phyloP scores from a whole-genome alignment of 2,888 invertebrate species.

The Eubasilissa splendida region DNA sequence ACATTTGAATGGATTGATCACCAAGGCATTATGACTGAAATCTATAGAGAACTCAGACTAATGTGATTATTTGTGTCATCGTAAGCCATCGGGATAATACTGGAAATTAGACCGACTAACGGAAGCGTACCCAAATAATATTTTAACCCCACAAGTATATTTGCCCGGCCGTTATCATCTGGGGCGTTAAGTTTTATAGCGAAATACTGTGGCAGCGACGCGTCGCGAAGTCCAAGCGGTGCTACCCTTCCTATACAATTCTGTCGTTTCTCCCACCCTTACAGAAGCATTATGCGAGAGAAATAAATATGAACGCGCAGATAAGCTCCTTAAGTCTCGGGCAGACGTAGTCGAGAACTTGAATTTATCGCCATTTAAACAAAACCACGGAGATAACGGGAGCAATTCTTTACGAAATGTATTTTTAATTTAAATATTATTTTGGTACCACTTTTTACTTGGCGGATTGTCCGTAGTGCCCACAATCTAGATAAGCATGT shows the following conservation, averaged over 20 bases:
- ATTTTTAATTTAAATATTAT: too few relatives aligned
- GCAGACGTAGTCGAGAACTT: neutral
- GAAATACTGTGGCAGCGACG: constrained; percentile 3
- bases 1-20: too few relatives aligned
- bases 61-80: too few relatives aligned
- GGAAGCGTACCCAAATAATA: neutral
- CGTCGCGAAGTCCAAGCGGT: neutral
- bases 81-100: too few relatives aligned
- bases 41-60: too few relatives aligned
- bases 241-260: neutral
- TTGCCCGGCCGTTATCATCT: neutral
- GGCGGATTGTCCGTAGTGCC: too few relatives aligned
- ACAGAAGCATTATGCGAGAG: constrained; percentile 2
- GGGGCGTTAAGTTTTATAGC: constrained; percentile 13
- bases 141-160: neutral
- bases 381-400: too few relatives aligned
- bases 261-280: neutral
- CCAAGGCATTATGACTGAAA: too few relatives aligned
- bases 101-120: too few relatives aligned
- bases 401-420: too few relatives aligned
- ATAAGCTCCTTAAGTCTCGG: constrained; percentile 14
- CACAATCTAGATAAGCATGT: too few relatives aligned
- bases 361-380: neutral
- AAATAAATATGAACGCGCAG: constrained; percentile 12
- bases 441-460: too few relatives aligned